A percentile compares a stretch with the other conserved stretches of the same genome.
Conservation (phyloP, 2,888 invertebrate genomes). For the Anarsia innoxiella region DNA sequence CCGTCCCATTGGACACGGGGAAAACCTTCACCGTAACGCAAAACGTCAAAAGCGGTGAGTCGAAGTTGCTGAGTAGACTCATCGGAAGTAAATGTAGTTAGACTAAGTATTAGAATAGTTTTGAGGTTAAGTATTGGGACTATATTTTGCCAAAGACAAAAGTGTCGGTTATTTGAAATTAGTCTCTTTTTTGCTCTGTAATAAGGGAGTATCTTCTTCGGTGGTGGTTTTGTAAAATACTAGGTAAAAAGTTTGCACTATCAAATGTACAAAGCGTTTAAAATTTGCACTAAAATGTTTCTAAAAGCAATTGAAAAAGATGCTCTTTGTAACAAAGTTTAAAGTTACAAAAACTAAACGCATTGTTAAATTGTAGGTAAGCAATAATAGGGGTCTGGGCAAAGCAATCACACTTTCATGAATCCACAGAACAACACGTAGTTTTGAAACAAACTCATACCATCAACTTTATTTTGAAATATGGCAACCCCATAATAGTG, state of each 20-base stretch:
- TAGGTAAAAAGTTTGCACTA: background rate
- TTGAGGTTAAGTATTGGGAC: slow-evolving; percentile 3
- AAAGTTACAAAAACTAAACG: too few species aligned
- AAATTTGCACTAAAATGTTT: too few species aligned
- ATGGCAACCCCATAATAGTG: slow-evolving; percentile 47
- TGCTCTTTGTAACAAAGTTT: slow-evolving; percentile 38
- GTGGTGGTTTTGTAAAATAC: slow-evolving; percentile 20
- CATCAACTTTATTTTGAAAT: slow-evolving; percentile 35
- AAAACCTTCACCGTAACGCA: slow-evolving; percentile 95
- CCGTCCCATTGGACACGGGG: slow-evolving; percentile 93
- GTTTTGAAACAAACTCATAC: slow-evolving; percentile 26
- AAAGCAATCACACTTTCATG: slow-evolving; percentile 52
- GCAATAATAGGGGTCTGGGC: slow-evolving; percentile 24
- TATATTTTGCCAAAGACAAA: too few species aligned
- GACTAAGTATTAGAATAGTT: slow-evolving; percentile 24
- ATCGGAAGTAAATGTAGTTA: slow-evolving; percentile 45
- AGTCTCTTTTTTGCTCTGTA: slow-evolving; percentile 24
- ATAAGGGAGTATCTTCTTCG: slow-evolving; percentile 58
- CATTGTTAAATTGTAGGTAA: slow-evolving; percentile 35
- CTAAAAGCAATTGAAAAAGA: slow-evolving; percentile 43
- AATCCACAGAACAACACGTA: slow-evolving; percentile 25
- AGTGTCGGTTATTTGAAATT: slow-evolving; percentile 5
- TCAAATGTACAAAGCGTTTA: too few species aligned
- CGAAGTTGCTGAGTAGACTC: slow-evolving; percentile 38
- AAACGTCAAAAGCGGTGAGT: slow-evolving; percentile 83